Evolutionary conservation across 2,113 vertebrate genomes (phyloP).

Genomic region (Centropus unirufus): DNA sequence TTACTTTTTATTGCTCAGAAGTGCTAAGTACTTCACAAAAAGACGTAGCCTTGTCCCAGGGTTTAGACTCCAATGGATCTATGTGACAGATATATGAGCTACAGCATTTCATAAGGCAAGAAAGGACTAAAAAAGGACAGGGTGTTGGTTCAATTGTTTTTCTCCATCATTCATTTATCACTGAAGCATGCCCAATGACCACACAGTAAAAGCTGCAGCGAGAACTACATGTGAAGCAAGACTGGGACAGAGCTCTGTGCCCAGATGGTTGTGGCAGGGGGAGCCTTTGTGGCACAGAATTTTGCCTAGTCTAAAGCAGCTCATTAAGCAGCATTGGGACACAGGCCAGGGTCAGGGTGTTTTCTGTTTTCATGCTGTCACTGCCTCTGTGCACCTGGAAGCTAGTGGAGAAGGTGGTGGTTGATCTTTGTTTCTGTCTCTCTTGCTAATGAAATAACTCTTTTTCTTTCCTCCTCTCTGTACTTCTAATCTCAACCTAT

Average conservation of each 20-base stretch:
- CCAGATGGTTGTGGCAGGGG: neutral
- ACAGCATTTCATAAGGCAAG: conserved; percentile 22
- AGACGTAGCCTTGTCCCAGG: neutral
- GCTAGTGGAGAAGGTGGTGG: neutral
- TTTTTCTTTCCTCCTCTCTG: neutral
- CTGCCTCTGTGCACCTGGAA: neutral
- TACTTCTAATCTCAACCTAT: neutral
- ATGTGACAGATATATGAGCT: conserved; percentile 26
- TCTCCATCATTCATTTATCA: neutral
- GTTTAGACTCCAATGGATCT: conserved; percentile 6
- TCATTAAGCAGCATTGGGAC: neutral
- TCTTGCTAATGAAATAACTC: neutral
- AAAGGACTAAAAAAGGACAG: conserved; percentile 15
- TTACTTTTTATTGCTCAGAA: conserved; percentile 6
- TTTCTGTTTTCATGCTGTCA: neutral
- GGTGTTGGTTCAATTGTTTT: neutral
- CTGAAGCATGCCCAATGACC: neutral
- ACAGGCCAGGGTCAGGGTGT: neutral
- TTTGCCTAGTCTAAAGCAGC: neutral
- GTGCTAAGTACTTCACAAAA: neutral
- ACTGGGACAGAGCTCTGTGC: neutral
- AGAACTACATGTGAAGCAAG: neutral
- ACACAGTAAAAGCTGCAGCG: neutral
- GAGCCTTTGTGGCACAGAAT: neutral
- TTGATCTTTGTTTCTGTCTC: neutral